Evolutionary conservation across 2,113 vertebrate species (phyloP), one percentile per base, ranked within the genome.

Genomic region (Leptodactylus fuscus): DNA sequence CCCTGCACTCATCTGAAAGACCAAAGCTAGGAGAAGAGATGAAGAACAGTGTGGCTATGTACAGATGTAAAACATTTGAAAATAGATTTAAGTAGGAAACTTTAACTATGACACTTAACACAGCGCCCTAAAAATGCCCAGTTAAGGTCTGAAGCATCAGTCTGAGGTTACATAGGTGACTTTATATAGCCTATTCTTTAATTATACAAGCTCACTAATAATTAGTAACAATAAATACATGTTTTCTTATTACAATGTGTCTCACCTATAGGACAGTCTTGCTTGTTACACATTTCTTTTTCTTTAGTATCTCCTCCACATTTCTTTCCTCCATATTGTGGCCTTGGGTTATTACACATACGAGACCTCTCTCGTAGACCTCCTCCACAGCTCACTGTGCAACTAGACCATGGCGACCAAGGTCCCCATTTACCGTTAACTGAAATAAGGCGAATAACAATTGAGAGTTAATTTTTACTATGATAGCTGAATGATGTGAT

Each of bases 391-490:
- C 96, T 97, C 49, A 94, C 94, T 0, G 96, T 95, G 89, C 97
- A 99, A 78, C 94, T 90, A 1, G 97, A 98, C 98, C 98, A 99
- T 0, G 97, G 97, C 44, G 97, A 99, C 97, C 97, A 99, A 1
- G 97, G 97, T 71, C 98, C 96, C 97, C 97, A 99, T 83, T 94
- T 94, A 22, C 98, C 98, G 1, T 99, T 96, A 13, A 99, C 98
- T 99, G 85, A 15, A 78, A 88, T 82, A 29, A 58, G 74, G 27
- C 88, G 20, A 48, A 7, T 20, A 55, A 53, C 10, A 51, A 55
- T 55, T 51, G 1, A 62, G 5, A 29, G 13, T 13, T 15, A 15
- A 3, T 58, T 58, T 58, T 58, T 9, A n/a, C 6, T 2, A 1
- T 8, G 22, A n/a, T n/a, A 9, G 53, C 22, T 51, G 49, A 48